These are phyloP conservation scores for Poecilobothrus nobilitatus DNA, from an alignment of 2,888 invertebrate genomes.

Conservation along the genomic window DNA sequence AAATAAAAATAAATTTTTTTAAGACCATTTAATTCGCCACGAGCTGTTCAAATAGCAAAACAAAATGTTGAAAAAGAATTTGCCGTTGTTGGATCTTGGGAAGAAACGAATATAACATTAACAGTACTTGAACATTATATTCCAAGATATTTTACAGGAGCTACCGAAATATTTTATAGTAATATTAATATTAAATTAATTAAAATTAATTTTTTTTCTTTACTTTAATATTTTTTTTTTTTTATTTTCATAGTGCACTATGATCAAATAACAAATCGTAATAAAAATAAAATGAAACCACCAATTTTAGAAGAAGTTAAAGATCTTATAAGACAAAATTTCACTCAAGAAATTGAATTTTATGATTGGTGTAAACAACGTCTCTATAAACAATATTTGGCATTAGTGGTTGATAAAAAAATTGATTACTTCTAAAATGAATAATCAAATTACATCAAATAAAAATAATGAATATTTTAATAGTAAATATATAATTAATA, in stretches of 20 bases:
- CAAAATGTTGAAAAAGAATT: slow-evolving; percentile 74
- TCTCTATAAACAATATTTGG: slow-evolving; percentile 58
- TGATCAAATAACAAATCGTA: slow-evolving; percentile 51
- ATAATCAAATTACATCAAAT: too few species aligned
- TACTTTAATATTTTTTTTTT: background rate
- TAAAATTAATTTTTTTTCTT: too few species aligned
- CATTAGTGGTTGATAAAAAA: slow-evolving; percentile 21
- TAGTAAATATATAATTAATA: too few species aligned
- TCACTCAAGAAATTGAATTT: slow-evolving; percentile 81
- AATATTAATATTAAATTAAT: slow-evolving; percentile 25
- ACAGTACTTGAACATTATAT: slow-evolving; percentile 75
- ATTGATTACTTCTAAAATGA: background rate
- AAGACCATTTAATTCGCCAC: slow-evolving; percentile 75
- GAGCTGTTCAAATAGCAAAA: slow-evolving; percentile 74
- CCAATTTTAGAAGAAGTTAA: slow-evolving; percentile 73
- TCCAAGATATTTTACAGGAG: slow-evolving; percentile 74
- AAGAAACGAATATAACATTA: slow-evolving; percentile 76
- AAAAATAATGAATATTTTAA: too few species aligned
- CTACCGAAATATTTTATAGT: slow-evolving; percentile 68
- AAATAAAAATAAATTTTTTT: slow-evolving; percentile 25
- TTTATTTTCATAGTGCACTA: slow-evolving; percentile 29
- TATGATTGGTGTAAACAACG: slow-evolving; percentile 82
- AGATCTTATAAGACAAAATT: slow-evolving; percentile 72
- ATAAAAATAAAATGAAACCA: slow-evolving; percentile 77
- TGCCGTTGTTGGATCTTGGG: slow-evolving; percentile 79